Evolutionary conservation across 2,797 vertebrate species (phyloP).

Genomic region (Ara ararauna): DNA sequence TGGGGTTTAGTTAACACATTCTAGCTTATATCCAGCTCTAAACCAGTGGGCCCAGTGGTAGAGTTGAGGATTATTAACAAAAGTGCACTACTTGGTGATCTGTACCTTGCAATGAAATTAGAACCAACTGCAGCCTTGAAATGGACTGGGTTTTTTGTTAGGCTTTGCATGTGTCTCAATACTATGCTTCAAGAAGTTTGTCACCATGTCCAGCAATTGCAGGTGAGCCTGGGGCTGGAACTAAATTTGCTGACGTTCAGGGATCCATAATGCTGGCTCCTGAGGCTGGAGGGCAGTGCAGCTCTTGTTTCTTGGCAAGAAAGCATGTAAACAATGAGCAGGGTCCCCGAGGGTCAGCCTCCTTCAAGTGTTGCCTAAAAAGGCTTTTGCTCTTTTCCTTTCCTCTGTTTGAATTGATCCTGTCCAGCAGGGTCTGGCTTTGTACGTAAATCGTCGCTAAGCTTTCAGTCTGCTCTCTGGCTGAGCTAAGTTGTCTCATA

Average conservation of each 20-base stretch:
- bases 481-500: background rate
- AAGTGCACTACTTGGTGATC: background rate
- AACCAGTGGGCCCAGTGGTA: background rate
- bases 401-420: slow-evolving; percentile 45
- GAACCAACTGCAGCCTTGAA: background rate
- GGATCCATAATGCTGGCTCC: slow-evolving; percentile 7
- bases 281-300: background rate
- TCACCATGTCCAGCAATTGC: background rate
- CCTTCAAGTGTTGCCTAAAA: slow-evolving; percentile 43
- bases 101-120: background rate
- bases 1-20: background rate
- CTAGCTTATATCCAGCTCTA: background rate
- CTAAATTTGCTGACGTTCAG: background rate
- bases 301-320: slow-evolving; percentile 52
- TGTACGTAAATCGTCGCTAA: slow-evolving; percentile 42
- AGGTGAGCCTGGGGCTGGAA: background rate
- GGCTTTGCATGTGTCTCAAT: background rate
- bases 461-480: background rate
- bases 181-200: background rate
- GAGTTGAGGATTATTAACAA: background rate
- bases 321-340: slow-evolving; percentile 50
- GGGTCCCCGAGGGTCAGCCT: slow-evolving; percentile 50
- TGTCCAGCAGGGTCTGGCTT: slow-evolving; percentile 2
- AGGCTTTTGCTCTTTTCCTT: slow-evolving; percentile 42
- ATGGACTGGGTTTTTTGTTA: background rate